phyloP scores from a whole-genome alignment of 2,113 vertebrate species.

The Anolis sagrei region DNA sequence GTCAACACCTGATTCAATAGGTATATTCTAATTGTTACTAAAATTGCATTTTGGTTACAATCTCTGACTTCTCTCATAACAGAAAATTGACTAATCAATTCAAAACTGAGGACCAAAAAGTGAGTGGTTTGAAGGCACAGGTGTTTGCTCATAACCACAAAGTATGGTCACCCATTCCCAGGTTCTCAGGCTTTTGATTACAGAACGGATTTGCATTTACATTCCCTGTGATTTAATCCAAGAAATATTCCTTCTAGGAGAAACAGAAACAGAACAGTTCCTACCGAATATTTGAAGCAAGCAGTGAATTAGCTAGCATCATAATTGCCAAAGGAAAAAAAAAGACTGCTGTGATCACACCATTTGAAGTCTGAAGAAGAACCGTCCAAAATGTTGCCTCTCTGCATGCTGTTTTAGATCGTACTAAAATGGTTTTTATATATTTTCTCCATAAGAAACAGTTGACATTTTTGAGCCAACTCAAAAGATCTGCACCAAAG shows the following conservation, averaged over 20 bases:
- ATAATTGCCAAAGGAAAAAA: neutral
- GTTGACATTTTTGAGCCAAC: neutral
- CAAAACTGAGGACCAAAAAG: neutral
- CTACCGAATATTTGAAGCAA: neutral
- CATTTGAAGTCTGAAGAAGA: neutral
- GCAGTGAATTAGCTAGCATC: neutral
- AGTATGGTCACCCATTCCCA: neutral
- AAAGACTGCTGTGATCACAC: neutral
- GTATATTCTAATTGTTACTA: too few relatives aligned
- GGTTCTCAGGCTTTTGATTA: neutral
- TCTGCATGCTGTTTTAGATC: neutral
- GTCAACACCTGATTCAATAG: neutral
- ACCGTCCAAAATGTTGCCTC: neutral
- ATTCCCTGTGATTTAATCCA: neutral
- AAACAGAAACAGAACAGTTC: neutral
- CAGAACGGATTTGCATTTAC: neutral
- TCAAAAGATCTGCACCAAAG: neutral
- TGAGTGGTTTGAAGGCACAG: neutral
- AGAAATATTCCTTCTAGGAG: neutral
- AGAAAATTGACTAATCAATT: neutral
- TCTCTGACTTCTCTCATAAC: neutral
- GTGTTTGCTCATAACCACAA: too few relatives aligned
- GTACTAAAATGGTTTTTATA: neutral
- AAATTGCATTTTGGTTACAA: too few relatives aligned
- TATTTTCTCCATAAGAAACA: neutral